Evolutionary conservation across 2,797 vertebrate species (phyloP).

Genomic region (Crenichthys baileyi): DNA sequence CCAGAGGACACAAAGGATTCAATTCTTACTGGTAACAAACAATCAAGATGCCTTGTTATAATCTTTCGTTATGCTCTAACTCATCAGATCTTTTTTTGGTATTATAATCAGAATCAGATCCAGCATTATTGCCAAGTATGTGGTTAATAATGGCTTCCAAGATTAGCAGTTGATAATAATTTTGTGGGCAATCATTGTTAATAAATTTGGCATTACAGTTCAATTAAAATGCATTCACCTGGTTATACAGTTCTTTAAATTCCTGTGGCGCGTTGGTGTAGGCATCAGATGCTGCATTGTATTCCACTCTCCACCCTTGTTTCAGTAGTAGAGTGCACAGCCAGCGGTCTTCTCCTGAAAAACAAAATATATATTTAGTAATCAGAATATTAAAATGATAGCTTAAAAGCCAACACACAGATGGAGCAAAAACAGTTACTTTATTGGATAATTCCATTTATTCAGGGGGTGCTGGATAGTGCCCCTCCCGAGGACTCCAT

Average conservation of each 20-base stretch:
- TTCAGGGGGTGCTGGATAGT: too few relatives aligned
- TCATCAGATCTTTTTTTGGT: too few relatives aligned
- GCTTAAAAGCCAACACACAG: neutral
- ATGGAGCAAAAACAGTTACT: neutral
- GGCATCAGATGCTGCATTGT: conserved; percentile 81
- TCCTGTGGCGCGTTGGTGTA: conserved; percentile 82
- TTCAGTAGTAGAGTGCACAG: conserved; percentile 81
- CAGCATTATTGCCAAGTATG: too few relatives aligned
- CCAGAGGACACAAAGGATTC: neutral
- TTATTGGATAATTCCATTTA: neutral
- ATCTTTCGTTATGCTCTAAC: too few relatives aligned
- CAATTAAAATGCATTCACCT: conserved; percentile 39
- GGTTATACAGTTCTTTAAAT: conserved; percentile 83
- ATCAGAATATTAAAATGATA: neutral
- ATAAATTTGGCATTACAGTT: neutral
- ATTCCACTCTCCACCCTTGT: conserved; percentile 84
- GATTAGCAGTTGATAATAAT: neutral
- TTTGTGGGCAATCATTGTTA: neutral
- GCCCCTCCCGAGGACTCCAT: too few relatives aligned
- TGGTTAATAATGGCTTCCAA: too few relatives aligned
- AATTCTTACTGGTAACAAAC: too few relatives aligned
- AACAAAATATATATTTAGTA: neutral
- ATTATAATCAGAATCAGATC: too few relatives aligned
- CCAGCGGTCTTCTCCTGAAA: conserved; percentile 83
- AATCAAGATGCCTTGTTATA: too few relatives aligned